Evolutionary conservation across 2,888 invertebrate species (phyloP).

Genomic region (Bombylius major): DNA sequence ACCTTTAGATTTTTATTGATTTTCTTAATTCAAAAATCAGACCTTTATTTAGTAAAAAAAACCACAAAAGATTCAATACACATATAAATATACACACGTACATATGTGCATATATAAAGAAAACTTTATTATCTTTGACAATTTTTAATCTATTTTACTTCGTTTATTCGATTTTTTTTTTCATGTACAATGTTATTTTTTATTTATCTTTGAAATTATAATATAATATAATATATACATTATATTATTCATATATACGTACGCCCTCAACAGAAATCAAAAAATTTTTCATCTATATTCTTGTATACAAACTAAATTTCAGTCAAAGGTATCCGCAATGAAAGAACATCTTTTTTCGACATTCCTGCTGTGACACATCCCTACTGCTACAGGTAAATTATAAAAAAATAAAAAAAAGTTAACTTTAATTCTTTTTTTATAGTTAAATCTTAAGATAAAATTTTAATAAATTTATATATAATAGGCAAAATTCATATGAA

Average conservation of each 20-base stretch:
- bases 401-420: neutral
- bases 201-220: constrained; percentile 3
- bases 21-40: too few species aligned
- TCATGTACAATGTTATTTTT: neutral
- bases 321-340: constrained; percentile 37
- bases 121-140: too few species aligned
- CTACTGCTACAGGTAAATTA: constrained; percentile 36
- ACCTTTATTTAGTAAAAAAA: too few species aligned
- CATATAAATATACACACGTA: too few species aligned
- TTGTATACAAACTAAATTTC: constrained; percentile 10
- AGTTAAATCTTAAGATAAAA: too few species aligned
- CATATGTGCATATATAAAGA: too few species aligned
- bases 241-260: neutral
- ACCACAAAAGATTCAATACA: too few species aligned
- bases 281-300: constrained; percentile 1
- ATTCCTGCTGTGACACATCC: constrained; percentile 39
- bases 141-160: too few species aligned
- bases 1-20: too few species aligned
- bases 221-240: neutral
- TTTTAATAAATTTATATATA: too few species aligned
- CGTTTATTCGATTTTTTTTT: neutral
- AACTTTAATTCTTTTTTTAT: neutral
- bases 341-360: constrained; percentile 38
- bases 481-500: neutral
- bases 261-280: neutral